Base-by-base conservation (phyloP, 2,113 vertebrate species). In the Tachuris rubrigastra region DNA sequence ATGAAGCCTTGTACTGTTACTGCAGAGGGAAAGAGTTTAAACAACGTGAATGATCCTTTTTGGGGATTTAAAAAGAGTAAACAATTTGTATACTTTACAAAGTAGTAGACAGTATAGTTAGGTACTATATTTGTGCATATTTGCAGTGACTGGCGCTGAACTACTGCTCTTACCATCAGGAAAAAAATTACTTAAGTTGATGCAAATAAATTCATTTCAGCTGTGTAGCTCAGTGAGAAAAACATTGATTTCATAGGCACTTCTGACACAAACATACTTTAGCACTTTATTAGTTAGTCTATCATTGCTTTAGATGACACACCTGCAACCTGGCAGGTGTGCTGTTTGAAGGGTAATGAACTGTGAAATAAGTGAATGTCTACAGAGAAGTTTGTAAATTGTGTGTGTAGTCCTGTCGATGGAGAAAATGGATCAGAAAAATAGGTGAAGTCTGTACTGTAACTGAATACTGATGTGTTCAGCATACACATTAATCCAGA, bases 321-420 rank as follows among this genome's bases (percentile, higher is more conserved):
- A 94, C 91, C 91, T 30, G 66, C 89, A 75, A 78, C 53, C 21
- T 72, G 80, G 80, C 74, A 96, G 86, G 94, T 97, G 91, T 97
- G 95, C 90, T 31, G 31, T 87, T 95, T 95, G 95, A 81, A 74
- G 78, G 78, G 72, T 97, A 97, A 97, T 91, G 85, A 97, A 92
- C 94, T 97, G 96, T 96, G 91, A 97, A 97, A 96, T 93, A 96
- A 91, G 86, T 95, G 96, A 95, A 94, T 91, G 92, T 96, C 96
- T 96, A 75, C 94, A 95, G 96, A 95, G 90, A 91, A 94, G 91
- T 97, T 89, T 97, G 89, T 95, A 90, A 96, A 96, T 97, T 94
- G 82, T 91, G 88, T 96, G 50, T 31, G 17, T 16, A 68, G 67
- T 87, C 89, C 87, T 96, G 83, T 96, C 96, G 97, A 39, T 94